phyloP scores from a whole-genome alignment of 2,888 invertebrate genomes.

The Latheticus oryzae region DNA sequence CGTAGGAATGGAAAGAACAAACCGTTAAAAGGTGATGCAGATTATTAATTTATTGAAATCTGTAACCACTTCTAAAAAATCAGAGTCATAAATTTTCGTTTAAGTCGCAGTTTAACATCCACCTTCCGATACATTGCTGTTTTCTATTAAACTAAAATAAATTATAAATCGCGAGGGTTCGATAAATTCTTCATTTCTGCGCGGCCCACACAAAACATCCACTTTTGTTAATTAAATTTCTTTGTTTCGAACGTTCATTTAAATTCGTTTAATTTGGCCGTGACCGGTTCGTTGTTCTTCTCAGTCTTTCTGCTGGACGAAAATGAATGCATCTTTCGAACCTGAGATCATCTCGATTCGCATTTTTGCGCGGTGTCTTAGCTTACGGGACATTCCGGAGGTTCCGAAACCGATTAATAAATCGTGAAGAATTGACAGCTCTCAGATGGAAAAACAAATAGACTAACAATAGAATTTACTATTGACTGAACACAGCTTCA shows the following conservation, averaged over 20 bases:
- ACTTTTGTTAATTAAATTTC: constrained; percentile 48
- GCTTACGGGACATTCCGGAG: constrained; percentile 12
- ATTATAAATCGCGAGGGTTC: constrained; percentile 29
- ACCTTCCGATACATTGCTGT: not conserved
- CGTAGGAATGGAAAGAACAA: too few relatives aligned
- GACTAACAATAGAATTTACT: too few relatives aligned
- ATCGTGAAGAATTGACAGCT: constrained; percentile 8
- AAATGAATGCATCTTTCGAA: constrained; percentile 32
- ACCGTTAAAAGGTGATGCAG: too few relatives aligned
- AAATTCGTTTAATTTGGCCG: constrained; percentile 45
- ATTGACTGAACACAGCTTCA: too few relatives aligned
- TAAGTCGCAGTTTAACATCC: too few relatives aligned
- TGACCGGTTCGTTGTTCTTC: constrained; percentile 30
- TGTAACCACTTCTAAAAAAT: too few relatives aligned
- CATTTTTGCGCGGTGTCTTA: constrained; percentile 28
- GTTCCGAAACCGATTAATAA: constrained; percentile 14
- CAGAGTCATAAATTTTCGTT: too few relatives aligned
- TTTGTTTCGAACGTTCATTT: constrained; percentile 50
- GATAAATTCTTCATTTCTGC: constrained; percentile 30
- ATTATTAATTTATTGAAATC: too few relatives aligned
- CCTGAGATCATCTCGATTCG: constrained; percentile 28
- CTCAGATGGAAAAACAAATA: constrained; percentile 7
- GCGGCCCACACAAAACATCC: constrained; percentile 36
- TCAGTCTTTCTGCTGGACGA: constrained; percentile 28
- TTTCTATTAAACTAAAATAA: constrained; percentile 20